A percentile compares a stretch with the other conserved stretches of the same genome.
These are phyloP conservation scores for Hedychridium roseum DNA, from an alignment of 2,888 invertebrate species.

Conservation along the genomic window DNA sequence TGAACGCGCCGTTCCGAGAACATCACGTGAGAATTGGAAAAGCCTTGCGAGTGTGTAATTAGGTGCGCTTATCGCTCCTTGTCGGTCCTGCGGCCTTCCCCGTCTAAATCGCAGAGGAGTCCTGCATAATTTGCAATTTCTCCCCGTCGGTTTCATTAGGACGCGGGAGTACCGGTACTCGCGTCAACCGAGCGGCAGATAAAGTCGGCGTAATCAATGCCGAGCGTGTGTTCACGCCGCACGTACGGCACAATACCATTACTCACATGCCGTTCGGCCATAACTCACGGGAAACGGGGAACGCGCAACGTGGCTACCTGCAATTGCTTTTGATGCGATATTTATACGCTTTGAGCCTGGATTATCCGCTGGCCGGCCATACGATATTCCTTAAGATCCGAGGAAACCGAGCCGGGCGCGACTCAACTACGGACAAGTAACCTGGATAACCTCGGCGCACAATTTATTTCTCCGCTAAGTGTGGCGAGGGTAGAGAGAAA, in stretches of 20 bases:
- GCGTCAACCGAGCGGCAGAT: constrained; percentile 15
- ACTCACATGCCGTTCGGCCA: constrained; percentile 10
- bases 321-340: constrained; percentile 18
- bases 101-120: too few relatives aligned
- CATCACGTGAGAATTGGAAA: too few relatives aligned
- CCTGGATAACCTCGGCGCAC: neutral
- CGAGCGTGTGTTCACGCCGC: constrained; percentile 14
- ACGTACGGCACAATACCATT: constrained; percentile 18
- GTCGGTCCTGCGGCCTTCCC: too few relatives aligned
- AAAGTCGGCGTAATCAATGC: constrained; percentile 21
- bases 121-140: too few relatives aligned
- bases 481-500: constrained; percentile 21
- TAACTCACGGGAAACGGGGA: constrained; percentile 19
- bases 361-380: constrained; percentile 13
- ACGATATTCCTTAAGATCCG: constrained; percentile 11
- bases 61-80: too few relatives aligned
- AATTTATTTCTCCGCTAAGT: constrained; percentile 13
- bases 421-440: constrained; percentile 7
- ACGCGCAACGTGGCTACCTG: neutral
- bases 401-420: neutral
- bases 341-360: constrained; percentile 19
- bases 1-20: too few relatives aligned
- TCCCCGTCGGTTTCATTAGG: constrained; percentile 7
- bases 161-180: constrained; percentile 13
- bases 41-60: too few relatives aligned